Conservation (phyloP, 2,888 invertebrate species). For the Spialia ferax region DNA sequence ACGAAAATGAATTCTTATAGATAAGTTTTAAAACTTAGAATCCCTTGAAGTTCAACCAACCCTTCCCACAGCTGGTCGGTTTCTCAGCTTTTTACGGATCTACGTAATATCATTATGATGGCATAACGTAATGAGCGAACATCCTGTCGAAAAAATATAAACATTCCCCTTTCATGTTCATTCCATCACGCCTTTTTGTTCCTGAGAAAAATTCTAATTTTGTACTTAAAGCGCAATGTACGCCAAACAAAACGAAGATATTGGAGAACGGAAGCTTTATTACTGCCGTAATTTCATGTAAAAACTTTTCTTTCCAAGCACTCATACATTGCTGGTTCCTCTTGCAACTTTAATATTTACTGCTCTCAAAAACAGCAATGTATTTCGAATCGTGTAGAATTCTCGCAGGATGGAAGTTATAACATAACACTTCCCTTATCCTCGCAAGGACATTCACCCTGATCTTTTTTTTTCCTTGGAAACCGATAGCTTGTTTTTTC, state of each 20-base stretch:
- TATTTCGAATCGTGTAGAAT: slow-evolving; percentile 49
- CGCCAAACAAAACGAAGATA: slow-evolving; percentile 26
- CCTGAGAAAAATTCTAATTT: neutral
- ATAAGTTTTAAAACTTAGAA: slow-evolving; percentile 22
- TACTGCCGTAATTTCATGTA: slow-evolving; percentile 15
- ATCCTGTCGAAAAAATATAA: slow-evolving; percentile 46
- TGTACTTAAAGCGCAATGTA: slow-evolving; percentile 15
- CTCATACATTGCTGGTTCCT: slow-evolving; percentile 30
- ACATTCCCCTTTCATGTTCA: slow-evolving; percentile 19
- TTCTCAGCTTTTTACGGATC: slow-evolving; percentile 51
- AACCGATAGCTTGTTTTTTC: slow-evolving; percentile 71
- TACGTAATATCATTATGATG: slow-evolving; percentile 55
- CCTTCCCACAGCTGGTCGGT: slow-evolving; percentile 49
- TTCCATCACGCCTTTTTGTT: slow-evolving; percentile 24
- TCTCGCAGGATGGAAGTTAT: slow-evolving; percentile 32
- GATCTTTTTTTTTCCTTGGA: slow-evolving; percentile 64
- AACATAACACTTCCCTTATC: slow-evolving; percentile 54
- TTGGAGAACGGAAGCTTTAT: slow-evolving; percentile 28
- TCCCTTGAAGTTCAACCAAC: slow-evolving; percentile 26
- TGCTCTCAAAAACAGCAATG: slow-evolving; percentile 50
- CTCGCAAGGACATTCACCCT: slow-evolving; percentile 77
- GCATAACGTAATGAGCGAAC: slow-evolving; percentile 49
- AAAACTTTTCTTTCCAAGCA: slow-evolving; percentile 24
- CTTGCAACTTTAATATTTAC: neutral
- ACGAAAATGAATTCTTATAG: slow-evolving; percentile 17